Base-by-base conservation (phyloP, 2,113 vertebrate species). In the Crocuta crocuta region DNA sequence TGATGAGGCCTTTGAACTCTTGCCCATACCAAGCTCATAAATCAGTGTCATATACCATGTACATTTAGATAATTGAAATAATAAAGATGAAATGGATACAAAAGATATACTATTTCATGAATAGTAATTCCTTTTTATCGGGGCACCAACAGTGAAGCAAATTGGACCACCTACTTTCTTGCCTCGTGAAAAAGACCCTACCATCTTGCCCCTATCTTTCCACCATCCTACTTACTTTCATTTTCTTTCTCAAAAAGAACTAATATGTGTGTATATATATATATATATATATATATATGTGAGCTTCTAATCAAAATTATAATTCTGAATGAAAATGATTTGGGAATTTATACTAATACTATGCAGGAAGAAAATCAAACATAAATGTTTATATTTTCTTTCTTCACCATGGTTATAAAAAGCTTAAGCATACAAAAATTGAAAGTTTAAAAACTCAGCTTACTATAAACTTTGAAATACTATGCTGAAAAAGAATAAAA, bases 1-100 rank as follows among this genome's bases (percentile, higher is more conserved):
- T 95, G 88, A 97, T 92, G n/a, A 90, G 45, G 73, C 74, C 95
- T 98, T 98, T 94, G 97, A 98, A 98, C 17, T 88, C 95, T 96
- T 98, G 96, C 86, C 78, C 74, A 92, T 39, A 48, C 28, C 70
- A 92, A 98, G 63, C 63, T 91, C 80, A n/a, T 94, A 89, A 98
- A 98, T 97, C 94, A 96, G 33, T 92, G 89, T 92, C 82, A 98
- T 97, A 98, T 97, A 91, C 82, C 95, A 84, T 19, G 61, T 2
- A 2, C 66, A 74, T 93, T 97, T 97, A 89, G 84, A 91, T 96
- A 98, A 98, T 53, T 97, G 93, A 97, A 98, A 68, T 73, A 79
- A 91, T 87, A 95, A 97, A 94, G 92, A 97, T 74, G 88, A 98
- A 98, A 94, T 82, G 45, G 12, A 96, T 88, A 97, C 61, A 92